phyloP scores from a whole-genome alignment of 2,113 vertebrate species.

The Grammatotria lemairii region DNA sequence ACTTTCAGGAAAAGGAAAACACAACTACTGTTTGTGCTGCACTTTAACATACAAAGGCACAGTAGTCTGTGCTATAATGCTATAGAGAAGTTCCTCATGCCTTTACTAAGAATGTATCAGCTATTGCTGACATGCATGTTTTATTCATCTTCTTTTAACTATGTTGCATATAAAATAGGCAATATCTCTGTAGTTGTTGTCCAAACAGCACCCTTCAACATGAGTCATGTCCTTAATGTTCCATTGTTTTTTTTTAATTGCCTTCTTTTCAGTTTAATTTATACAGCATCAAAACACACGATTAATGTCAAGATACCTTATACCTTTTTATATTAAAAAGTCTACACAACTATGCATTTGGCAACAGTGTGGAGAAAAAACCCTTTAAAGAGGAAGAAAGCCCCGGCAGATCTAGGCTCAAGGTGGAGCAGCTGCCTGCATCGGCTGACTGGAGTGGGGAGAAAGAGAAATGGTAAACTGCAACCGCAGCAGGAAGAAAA shows the following conservation, averaged over 20 bases:
- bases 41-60: background rate
- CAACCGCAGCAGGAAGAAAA: background rate
- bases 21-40: background rate
- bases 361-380: background rate
- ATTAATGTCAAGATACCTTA: background rate
- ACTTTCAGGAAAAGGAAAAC: background rate
- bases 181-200: background rate
- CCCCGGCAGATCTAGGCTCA: background rate
- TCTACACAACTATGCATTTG: background rate
- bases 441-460: background rate
- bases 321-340: background rate
- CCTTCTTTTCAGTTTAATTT: background rate
- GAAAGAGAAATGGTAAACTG: background rate
- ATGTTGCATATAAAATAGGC: background rate
- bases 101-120: background rate
- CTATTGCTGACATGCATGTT: background rate
- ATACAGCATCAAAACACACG: background rate
- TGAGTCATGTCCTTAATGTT: background rate
- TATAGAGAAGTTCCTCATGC: background rate
- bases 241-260: background rate
- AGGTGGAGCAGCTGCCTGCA: background rate
- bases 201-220: background rate
- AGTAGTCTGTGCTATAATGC: background rate
- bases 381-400: background rate
- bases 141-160: background rate